Conservation (phyloP, 2,797 vertebrate genomes). For the Sphenopsis melanotis region DNA sequence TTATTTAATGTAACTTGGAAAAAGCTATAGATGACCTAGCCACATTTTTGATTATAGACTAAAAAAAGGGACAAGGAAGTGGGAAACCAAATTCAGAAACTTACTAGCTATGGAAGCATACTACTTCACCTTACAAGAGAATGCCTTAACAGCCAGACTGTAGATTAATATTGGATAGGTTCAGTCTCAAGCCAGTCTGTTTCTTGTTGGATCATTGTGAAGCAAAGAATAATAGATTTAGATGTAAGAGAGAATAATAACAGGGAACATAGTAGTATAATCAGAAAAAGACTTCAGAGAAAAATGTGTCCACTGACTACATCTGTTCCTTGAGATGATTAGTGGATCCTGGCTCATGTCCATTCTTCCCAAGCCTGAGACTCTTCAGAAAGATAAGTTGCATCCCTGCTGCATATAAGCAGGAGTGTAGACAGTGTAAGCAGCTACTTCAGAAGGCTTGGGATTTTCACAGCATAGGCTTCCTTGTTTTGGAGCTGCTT, state of each 20-base stretch:
- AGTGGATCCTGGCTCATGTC: neutral
- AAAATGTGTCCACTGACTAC: neutral
- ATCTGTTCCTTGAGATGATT: neutral
- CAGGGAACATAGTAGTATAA: neutral
- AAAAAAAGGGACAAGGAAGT: neutral
- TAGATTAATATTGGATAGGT: neutral
- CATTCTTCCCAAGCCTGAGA: neutral
- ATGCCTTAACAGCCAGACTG: neutral
- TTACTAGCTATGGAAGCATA: neutral
- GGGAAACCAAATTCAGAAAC: neutral
- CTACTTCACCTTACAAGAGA: neutral
- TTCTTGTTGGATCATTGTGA: neutral
- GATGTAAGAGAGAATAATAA: neutral
- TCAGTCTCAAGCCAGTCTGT: neutral
- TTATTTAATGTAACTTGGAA: neutral
- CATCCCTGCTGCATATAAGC: neutral
- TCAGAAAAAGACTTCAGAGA: neutral
- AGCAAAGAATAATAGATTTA: neutral
- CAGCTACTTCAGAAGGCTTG: neutral
- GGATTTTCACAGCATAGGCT: neutral
- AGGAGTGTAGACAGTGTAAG: neutral
- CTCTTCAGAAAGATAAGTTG: neutral
- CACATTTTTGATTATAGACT: neutral
- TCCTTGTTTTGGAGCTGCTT: neutral
- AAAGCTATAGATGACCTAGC: neutral